Evolutionary conservation across 2,888 invertebrate genomes (phyloP).

Genomic region (Andricus quercusramuli): DNA sequence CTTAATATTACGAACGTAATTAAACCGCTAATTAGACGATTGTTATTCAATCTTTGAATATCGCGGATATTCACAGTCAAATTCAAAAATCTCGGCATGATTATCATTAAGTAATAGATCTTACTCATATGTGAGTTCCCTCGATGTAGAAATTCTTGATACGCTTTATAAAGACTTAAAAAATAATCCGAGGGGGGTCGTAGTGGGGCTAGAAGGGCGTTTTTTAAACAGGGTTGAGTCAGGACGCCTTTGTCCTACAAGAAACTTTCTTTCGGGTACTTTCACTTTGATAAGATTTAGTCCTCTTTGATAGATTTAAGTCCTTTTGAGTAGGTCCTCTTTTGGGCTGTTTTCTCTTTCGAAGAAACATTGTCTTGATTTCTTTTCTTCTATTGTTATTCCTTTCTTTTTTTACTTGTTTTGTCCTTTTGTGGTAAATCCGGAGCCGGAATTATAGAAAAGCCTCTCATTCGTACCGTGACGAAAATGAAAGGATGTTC

Average conservation of each 20-base stretch:
- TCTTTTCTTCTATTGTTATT: neutral
- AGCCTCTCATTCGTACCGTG: neutral
- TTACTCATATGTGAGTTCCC: slow-evolving; percentile 2
- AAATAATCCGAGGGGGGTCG: neutral
- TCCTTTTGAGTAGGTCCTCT: neutral
- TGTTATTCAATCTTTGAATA: neutral
- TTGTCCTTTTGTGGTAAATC: neutral
- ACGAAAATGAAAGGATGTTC: neutral
- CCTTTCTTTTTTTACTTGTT: neutral
- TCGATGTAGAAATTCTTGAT: neutral
- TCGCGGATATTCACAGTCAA: neutral
- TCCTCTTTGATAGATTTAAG: neutral
- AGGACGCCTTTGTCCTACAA: neutral
- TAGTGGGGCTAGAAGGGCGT: neutral
- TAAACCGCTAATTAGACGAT: neutral
- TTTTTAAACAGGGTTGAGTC: neutral
- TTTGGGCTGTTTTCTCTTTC: too few species aligned
- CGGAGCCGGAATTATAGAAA: neutral
- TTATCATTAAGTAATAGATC: neutral
- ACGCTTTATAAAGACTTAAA: slow-evolving; percentile 2
- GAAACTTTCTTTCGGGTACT: neutral
- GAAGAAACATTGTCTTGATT: neutral
- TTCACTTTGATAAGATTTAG: slow-evolving; percentile 3
- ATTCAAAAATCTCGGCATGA: slow-evolving; percentile 2
- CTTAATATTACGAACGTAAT: slow-evolving; percentile 3